Evolutionary conservation across 2,797 vertebrate species (phyloP).

Genomic region (Eulemur albifrons): DNA sequence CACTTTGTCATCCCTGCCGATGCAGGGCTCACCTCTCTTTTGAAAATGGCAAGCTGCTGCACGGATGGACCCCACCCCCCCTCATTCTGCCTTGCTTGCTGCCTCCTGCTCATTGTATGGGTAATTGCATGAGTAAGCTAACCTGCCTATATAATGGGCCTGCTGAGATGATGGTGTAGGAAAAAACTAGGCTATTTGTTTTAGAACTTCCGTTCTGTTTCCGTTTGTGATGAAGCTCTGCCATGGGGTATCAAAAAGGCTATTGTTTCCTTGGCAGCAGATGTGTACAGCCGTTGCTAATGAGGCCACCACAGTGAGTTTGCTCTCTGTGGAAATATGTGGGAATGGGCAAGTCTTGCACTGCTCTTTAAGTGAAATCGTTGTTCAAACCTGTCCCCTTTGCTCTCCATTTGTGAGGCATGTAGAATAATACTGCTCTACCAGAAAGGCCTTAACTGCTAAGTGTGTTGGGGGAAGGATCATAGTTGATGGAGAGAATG

Average conservation of each 20-base stretch:
- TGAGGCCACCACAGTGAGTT: conserved; percentile 42
- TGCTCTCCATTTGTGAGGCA: not conserved
- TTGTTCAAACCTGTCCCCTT: not conserved
- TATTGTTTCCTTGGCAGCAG: conserved; percentile 61
- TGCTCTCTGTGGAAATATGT: conserved; percentile 45
- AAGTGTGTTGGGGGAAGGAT: not conserved
- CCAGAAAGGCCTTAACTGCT: not conserved
- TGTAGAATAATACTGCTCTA: not conserved
- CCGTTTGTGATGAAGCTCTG: conserved; percentile 63
- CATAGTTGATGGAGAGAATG: not conserved
- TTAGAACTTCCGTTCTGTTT: conserved; percentile 56
- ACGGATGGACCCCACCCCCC: not conserved
- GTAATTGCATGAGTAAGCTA: not conserved
- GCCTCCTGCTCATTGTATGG: not conserved
- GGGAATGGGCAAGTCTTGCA: conserved; percentile 32
- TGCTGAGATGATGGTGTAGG: conserved; percentile 22
- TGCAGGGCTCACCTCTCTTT: not conserved
- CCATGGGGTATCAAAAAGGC: conserved; percentile 48
- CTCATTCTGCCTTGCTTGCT: not conserved
- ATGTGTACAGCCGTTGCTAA: conserved; percentile 51
- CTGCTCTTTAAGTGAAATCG: conserved; percentile 9
- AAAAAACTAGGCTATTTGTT: conserved; percentile 10
- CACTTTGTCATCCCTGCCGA: not conserved
- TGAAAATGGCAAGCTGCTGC: not conserved
- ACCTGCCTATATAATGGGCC: conserved; percentile 32